Evolutionary conservation across 2,797 vertebrate genomes (phyloP).

Genomic region (Gobio occitaniae): DNA sequence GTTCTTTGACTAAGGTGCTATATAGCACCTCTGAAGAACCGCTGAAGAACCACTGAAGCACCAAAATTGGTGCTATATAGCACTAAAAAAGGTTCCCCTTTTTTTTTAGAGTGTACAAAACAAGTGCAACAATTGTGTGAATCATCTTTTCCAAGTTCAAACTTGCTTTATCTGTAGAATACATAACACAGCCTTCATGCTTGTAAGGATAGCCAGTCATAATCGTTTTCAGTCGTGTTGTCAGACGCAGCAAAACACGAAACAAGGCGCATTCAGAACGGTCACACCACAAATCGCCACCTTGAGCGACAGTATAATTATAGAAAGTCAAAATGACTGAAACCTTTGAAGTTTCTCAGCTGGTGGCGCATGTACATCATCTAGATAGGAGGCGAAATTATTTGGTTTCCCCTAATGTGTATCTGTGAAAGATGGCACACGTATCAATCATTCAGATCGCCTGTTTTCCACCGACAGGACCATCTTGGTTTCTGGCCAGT

Average conservation of each 20-base stretch:
- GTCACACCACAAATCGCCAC: constrained; percentile 44
- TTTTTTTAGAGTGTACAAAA: background rate
- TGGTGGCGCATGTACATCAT: constrained; percentile 29
- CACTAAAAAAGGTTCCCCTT: no score
- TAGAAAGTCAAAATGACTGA: constrained; percentile 33
- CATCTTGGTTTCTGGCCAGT: constrained; percentile 16
- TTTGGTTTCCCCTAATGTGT: constrained; percentile 1
- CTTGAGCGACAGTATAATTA: constrained; percentile 38
- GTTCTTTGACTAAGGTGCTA: no score
- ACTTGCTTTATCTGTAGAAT: background rate
- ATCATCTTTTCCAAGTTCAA: background rate
- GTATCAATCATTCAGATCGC: constrained; percentile 34
- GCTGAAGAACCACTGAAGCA: no score
- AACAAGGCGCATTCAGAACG: constrained; percentile 18
- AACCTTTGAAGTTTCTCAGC: constrained; percentile 49
- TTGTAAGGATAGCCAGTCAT: background rate
- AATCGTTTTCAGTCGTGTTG: constrained; percentile 3
- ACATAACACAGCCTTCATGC: background rate
- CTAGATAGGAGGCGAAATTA: background rate
- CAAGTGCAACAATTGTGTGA: background rate
- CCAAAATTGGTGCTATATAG: no score
- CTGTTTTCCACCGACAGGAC: constrained; percentile 5
- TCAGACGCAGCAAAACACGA: background rate
- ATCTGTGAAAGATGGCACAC: constrained; percentile 28
- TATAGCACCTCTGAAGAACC: no score